A percentile compares a stretch with the other conserved stretches of the same genome.
Evolutionary conservation across 2,113 vertebrate species (phyloP).

Genomic region (Holacanthus passer): DNA sequence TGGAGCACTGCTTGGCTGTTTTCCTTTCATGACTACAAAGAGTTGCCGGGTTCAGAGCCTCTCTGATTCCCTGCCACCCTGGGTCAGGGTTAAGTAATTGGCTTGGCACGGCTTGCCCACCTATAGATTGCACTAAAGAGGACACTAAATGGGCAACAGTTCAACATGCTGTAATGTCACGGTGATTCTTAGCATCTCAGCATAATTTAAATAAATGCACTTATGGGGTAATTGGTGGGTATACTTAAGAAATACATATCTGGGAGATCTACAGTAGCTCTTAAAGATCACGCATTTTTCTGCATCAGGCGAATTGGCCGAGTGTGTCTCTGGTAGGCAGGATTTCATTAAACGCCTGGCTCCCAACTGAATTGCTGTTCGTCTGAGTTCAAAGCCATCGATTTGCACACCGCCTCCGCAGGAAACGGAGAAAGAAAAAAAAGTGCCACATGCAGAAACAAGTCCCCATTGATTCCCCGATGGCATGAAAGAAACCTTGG

Average conservation of each 20-base stretch:
- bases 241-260: conserved; percentile 23
- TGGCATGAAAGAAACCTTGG: conserved; percentile 56
- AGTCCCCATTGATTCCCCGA: conserved; percentile 59
- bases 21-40: conserved; percentile 40
- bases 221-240: conserved; percentile 15
- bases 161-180: conserved; percentile 36
- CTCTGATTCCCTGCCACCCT: conserved; percentile 24
- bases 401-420: conserved; percentile 71
- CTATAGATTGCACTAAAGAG: conserved; percentile 7
- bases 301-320: conserved; percentile 39
- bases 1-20: conserved; percentile 37
- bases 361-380: conserved; percentile 64
- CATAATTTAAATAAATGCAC: conserved; percentile 43
- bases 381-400: conserved; percentile 66
- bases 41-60: conserved; percentile 25
- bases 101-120: conserved; percentile 47
- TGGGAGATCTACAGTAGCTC: conserved; percentile 41
- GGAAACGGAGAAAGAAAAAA: conserved; percentile 52
- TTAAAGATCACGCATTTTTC: conserved; percentile 50
- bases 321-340: conserved; percentile 47
- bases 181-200: conserved; percentile 28
- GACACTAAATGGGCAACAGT: conserved; percentile 35
- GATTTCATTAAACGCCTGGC: conserved; percentile 68
- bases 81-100: conserved; percentile 71
- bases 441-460: conserved; percentile 62